A percentile compares a stretch with the other conserved stretches of the same genome.
Conservation (phyloP, 2,888 invertebrate genomes). For the Orthosia gothica region DNA sequence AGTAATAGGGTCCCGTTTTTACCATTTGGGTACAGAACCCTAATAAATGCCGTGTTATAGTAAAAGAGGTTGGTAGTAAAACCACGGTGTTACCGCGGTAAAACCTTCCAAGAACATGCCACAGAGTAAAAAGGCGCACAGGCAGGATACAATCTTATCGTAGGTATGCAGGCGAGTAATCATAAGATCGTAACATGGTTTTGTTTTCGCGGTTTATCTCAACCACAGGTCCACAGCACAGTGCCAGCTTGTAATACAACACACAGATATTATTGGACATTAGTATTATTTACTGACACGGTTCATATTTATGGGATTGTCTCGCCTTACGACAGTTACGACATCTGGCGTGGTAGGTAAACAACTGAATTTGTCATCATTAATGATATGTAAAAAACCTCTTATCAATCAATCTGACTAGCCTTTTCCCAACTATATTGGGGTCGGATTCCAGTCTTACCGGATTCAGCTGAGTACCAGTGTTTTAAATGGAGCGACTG, state of each 20-base stretch:
- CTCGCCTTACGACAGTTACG: no score
- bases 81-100: neutral
- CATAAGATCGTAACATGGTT: conserved; percentile 47
- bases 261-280: conserved; percentile 25
- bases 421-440: no score
- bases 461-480: no score
- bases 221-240: conserved; percentile 60
- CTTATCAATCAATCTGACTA: no score
- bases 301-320: conserved; percentile 44
- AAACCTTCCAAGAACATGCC: conserved; percentile 16
- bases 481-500: no score
- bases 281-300: conserved; percentile 44
- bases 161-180: neutral
- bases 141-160: neutral
- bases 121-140: conserved; percentile 4
- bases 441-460: no score
- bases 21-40: no score
- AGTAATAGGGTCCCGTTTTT: no score
- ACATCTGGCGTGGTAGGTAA: conserved; percentile 27
- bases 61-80: neutral
- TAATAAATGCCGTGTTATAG: neutral
- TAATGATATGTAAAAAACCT: no score
- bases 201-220: conserved; percentile 67
- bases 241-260: conserved; percentile 41
- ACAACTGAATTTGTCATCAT: conserved; percentile 21